Evolutionary conservation across 2,888 invertebrate species (phyloP).

Genomic region (Leptothorax acervorum): DNA sequence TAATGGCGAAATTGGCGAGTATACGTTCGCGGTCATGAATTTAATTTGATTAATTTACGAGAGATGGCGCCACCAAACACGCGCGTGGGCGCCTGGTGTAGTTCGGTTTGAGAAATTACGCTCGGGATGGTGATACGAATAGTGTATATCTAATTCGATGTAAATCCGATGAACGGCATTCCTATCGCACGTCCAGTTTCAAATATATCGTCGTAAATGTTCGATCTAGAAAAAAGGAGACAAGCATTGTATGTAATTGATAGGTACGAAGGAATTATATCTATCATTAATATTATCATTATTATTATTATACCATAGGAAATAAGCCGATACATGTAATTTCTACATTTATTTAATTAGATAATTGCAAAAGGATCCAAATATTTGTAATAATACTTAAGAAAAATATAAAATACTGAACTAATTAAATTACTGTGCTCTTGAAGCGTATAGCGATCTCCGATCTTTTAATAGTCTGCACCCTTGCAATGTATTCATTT

Average conservation of each 20-base stretch:
- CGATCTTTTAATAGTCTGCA: background rate
- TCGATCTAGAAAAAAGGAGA: background rate
- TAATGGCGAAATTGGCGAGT: conserved; percentile 11
- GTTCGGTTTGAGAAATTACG: background rate
- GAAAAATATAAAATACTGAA: background rate
- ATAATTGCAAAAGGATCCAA: background rate
- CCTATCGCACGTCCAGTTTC: background rate
- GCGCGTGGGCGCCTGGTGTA: conserved; percentile 26
- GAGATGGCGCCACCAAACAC: conserved; percentile 72
- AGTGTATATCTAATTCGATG: too few species aligned
- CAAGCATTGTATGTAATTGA: background rate
- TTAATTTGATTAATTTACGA: conserved; percentile 65
- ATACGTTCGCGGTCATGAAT: conserved; percentile 21
- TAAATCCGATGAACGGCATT: background rate
- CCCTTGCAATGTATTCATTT: background rate
- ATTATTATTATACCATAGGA: background rate
- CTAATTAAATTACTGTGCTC: background rate
- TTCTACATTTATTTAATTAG: background rate
- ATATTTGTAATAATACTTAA: background rate
- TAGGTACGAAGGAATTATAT: background rate
- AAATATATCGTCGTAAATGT: background rate
- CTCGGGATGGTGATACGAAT: background rate
- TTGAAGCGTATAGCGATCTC: background rate
- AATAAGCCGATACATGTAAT: background rate
- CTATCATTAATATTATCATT: background rate